Percentiles rank a stretch among this genome's conserved stretches.
Evolutionary conservation across 2,888 invertebrate species (phyloP).

Genomic region (Colostygia pectinataria): DNA sequence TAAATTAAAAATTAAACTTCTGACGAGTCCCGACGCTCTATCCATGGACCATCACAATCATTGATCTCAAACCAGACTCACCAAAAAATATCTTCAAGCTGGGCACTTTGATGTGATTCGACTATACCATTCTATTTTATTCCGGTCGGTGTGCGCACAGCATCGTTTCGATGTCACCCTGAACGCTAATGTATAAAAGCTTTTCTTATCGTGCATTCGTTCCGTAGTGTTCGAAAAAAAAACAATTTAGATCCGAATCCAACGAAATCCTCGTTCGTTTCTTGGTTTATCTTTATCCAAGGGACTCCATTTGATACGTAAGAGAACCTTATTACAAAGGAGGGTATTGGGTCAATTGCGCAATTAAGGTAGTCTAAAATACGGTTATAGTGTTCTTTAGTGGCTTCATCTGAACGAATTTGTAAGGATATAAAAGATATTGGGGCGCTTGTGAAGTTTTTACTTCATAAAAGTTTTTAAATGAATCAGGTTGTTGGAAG

Average conservation of each 20-base stretch:
- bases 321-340: constrained; percentile 33
- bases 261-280: constrained; percentile 54
- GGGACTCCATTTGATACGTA: constrained; percentile 57
- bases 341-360: constrained; percentile 28
- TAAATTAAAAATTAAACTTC: no score
- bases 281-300: constrained; percentile 58
- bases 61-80: no score
- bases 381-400: constrained; percentile 27
- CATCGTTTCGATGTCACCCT: neutral
- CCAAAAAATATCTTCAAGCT: no score
- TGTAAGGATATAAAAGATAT: constrained; percentile 10
- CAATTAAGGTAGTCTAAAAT: constrained; percentile 29
- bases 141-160: constrained; percentile 1
- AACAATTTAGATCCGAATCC: constrained; percentile 60
- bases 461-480: neutral
- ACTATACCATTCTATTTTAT: neutral
- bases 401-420: constrained; percentile 24
- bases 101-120: no score
- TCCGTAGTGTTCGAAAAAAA: constrained; percentile 42
- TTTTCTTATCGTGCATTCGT: constrained; percentile 30
- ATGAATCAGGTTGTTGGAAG: no score
- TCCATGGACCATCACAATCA: no score
- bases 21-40: no score
- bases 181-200: constrained; percentile 23
- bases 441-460: constrained; percentile 1